Evolutionary conservation across 1,140 invertebrate genomes (phyloP), one percentile per base, ranked within the genome.

Genomic region (Glossosoma conforme): DNA sequence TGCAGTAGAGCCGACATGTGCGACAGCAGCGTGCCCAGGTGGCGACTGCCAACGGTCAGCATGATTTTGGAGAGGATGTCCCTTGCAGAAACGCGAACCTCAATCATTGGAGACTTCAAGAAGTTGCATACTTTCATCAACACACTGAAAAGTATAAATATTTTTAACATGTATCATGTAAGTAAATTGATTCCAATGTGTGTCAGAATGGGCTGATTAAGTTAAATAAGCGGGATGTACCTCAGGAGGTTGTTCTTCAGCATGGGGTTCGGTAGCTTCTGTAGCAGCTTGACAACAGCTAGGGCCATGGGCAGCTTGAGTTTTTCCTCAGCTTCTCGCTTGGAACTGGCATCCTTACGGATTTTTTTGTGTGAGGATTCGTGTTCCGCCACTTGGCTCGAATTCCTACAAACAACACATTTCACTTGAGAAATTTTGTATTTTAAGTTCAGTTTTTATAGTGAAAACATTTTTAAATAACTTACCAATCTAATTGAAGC

Each of bases 41-140:
- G 93, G 13, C 78, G 69, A 0, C 91, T 83, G 1, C 96, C 95
- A 0, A 98, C 72, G 0, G 87, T 81, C 1, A 83, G 60, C 81
- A 95, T 87, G 18, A 97, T 89, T 68, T 93, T 91, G 48, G 93
- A 83, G 0, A 98, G 70, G 14, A 91, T 93, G 62, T 96, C 89
- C 15, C 94, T 76, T 0, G 94, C 85, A 0, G 82, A 72, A 61
- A 89, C 83, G 32, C 96, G 76, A 1, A 98, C 89, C 56, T 88
- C 90, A 59, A 89, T 85, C n/a, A 94, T 71, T 2, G 87, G 84
- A 3, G 91, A 95, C 65, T 92, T 91, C 33, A 97, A 68, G 61
- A 95, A 94, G 8, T 85, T 86, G 61, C 88, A 92, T 0, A 96
- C 67, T 65, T 95, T 94, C 70, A 93, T 83, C 32, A 97, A 83